Evolutionary conservation across 2,113 vertebrate species (phyloP), one percentile per base, ranked within the genome.

Genomic region (Empidonax traillii): DNA sequence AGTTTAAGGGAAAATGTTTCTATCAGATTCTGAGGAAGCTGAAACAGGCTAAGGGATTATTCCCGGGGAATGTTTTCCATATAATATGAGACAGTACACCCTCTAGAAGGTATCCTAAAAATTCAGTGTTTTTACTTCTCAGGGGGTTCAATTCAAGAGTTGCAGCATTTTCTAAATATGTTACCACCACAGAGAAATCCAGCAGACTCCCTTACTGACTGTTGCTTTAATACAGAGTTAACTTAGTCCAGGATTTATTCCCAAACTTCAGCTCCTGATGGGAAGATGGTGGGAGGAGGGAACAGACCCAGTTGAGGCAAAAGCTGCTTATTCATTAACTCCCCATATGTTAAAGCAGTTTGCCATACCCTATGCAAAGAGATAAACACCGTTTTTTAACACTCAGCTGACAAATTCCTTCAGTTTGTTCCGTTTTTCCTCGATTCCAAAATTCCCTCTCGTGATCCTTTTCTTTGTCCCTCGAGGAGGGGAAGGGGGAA

Each of bases 251-350:
- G 58, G 27, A 58, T 93, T 93, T 89, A 71, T 94, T 85, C 93
- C 74, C 67, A 87, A 94, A 94, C 87, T 85, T 94, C 67, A 76
- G 25, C 59, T 47, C 22, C 47, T 87, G 69, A 53, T 51, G 33
- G 74, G 49, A 67, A 53, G 63, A 8, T 33, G 87, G 87, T 95
- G 85, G 91, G 91, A 96, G 91, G 93, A 93, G 46, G 58, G 68
- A 94, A 95, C 85, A 96, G 94, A 88, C 46, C 68, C 1, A 31
- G 67, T 59, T 46, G 61, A 87, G 65, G 76, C 1, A 1, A 95
- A 93, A 96, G 94, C 89, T 76, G 81, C 73, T 92, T 93, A 89
- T 89, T 96, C 89, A 97, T 96, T 87, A 94, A 91, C 81, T 44
- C 51, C 91, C 89, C 94, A 95, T 95, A 94, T 92, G 94, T 68